A percentile compares a stretch with the other conserved stretches of the same genome.
phyloP scores from a whole-genome alignment of 2,113 vertebrate species.

The Salminus brasiliensis region DNA sequence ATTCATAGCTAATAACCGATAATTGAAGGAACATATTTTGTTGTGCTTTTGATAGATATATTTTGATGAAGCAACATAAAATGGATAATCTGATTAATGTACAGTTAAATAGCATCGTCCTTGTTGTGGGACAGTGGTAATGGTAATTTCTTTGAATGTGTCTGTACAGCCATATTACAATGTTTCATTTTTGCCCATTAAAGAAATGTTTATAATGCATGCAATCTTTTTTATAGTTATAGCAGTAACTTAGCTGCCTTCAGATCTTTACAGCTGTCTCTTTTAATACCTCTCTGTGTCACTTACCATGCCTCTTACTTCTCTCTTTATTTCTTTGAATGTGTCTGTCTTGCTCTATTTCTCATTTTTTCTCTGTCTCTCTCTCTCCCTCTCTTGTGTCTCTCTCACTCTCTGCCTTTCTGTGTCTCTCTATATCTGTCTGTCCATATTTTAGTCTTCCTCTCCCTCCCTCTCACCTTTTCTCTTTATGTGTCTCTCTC shows the following conservation, averaged over 20 bases:
- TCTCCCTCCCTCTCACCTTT: not conserved
- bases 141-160: too few relatives aligned
- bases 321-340: too few relatives aligned
- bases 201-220: not conserved
- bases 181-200: not conserved
- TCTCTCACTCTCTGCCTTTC: not conserved
- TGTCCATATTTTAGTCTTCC: too few relatives aligned
- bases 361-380: too few relatives aligned
- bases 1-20: not conserved
- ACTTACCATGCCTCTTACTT: not conserved
- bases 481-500: not conserved
- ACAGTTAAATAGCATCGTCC: slow-evolving; percentile 40
- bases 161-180: not conserved
- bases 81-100: slow-evolving; percentile 32
- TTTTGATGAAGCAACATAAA: too few relatives aligned
- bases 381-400: slow-evolving; percentile 13
- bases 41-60: too few relatives aligned
- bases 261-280: not conserved
- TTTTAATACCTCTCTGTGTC: not conserved
- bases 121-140: too few relatives aligned
- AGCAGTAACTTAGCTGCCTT: too few relatives aligned
- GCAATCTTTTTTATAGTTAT: not conserved
- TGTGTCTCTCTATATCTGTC: too few relatives aligned
- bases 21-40: too few relatives aligned
- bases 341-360: too few relatives aligned